Conservation (phyloP, 2,888 invertebrate species). For the Sinotaia quadrata region DNA sequence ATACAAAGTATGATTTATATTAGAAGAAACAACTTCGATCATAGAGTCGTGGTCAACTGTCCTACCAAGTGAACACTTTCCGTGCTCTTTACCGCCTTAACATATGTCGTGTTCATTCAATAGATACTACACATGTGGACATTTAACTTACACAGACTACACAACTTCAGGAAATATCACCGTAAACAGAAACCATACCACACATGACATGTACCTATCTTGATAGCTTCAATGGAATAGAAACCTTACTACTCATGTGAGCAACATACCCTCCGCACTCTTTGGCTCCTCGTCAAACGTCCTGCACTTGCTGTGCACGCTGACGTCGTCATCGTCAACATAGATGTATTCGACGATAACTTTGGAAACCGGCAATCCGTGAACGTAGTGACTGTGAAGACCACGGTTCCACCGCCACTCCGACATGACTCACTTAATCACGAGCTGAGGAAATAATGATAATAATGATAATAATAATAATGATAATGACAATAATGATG, state of each 20-base stretch:
- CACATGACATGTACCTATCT: not conserved
- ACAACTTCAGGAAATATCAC: not conserved
- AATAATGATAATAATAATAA: too few species aligned
- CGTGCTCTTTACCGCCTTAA: too few species aligned
- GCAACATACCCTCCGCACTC: conserved; percentile 22
- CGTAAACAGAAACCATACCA: not conserved
- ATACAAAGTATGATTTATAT: too few species aligned
- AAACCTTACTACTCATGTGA: not conserved
- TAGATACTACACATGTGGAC: too few species aligned
- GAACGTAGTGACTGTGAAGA: conserved; percentile 32
- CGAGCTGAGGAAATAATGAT: too few species aligned
- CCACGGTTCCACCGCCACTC: conserved; percentile 32
- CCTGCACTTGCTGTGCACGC: conserved; percentile 35
- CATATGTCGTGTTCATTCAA: too few species aligned
- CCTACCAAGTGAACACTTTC: too few species aligned
- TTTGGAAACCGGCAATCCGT: conserved; percentile 32
- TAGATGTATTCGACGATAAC: conserved; percentile 38
- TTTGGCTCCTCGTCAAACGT: conserved; percentile 26
- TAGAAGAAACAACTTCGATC: too few species aligned
- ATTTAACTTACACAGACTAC: not conserved
- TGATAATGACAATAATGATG: too few species aligned
- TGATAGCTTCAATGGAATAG: not conserved
- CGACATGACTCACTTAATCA: too few species aligned
- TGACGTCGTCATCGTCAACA: conserved; percentile 35
- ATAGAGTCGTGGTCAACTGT: too few species aligned